These are phyloP conservation scores for Drosophila nigromelanica DNA, from an alignment of 1,140 invertebrate species.

Conservation along the genomic window DNA sequence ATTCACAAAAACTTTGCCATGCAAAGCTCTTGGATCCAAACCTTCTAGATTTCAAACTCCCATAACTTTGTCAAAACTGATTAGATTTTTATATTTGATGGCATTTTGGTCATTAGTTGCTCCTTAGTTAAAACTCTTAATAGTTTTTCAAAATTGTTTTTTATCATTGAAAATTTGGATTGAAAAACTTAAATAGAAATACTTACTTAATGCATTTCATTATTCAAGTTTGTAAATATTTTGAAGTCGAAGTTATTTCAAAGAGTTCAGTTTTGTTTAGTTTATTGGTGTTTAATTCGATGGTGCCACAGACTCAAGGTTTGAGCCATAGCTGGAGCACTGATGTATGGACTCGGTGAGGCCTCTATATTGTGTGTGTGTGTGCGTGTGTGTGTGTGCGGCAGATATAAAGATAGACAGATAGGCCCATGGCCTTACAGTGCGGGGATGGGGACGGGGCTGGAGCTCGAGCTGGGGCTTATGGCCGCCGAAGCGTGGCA, in stretches of 20 bases:
- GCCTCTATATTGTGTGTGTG: constrained; percentile 7
- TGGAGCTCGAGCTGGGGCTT: constrained; percentile 5
- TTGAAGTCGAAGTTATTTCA: background rate
- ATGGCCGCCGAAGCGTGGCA: constrained; percentile 64
- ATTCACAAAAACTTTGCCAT: too few relatives aligned
- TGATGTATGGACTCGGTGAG: constrained; percentile 31
- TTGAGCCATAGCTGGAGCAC: constrained; percentile 34
- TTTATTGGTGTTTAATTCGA: background rate
- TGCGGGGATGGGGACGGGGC: constrained; percentile 1
- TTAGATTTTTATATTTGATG: too few relatives aligned
- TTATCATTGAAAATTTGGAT: too few relatives aligned
- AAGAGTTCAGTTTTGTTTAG: background rate
- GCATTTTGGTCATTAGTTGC: too few relatives aligned
- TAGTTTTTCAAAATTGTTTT: too few relatives aligned
- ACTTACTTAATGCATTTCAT: too few relatives aligned
- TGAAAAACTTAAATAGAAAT: too few relatives aligned
- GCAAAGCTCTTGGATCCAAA: too few relatives aligned
- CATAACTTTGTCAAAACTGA: too few relatives aligned
- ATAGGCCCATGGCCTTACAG: constrained; percentile 53
- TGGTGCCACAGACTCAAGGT: constrained; percentile 20
- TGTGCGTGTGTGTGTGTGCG: constrained; percentile 24
- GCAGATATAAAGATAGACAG: constrained; percentile 48
- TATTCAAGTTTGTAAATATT: too few relatives aligned
- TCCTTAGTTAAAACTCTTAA: too few relatives aligned
- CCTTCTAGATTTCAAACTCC: too few relatives aligned